phyloP scores from a whole-genome alignment of 1,140 invertebrate genomes.

The Saccostrea echinata region DNA sequence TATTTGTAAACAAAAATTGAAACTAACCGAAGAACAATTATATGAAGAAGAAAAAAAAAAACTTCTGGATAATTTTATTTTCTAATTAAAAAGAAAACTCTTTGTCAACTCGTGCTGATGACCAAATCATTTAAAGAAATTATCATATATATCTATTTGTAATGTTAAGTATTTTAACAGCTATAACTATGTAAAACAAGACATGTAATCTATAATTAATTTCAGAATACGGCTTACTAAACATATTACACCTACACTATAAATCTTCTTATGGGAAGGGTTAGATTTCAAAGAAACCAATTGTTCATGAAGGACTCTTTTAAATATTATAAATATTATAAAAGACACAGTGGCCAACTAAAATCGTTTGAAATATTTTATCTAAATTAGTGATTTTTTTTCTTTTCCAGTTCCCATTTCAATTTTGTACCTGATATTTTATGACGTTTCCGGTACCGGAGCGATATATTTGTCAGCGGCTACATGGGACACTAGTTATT shows the following conservation, averaged over 20 bases:
- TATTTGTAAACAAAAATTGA: no score
- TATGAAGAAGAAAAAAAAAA: no score
- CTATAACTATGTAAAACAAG: background rate
- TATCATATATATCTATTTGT: no score
- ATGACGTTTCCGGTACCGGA: slow-evolving; percentile 12
- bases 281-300: background rate
- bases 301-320: background rate
- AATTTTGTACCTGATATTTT: slow-evolving; percentile 7
- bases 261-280: background rate
- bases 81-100: background rate
- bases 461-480: slow-evolving; percentile 1
- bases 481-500: background rate
- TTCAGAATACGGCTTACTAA: background rate
- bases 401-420: slow-evolving; percentile 19
- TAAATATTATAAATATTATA: no score
- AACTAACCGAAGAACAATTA: no score
- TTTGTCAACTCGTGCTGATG: background rate
- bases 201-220: slow-evolving; percentile 16
- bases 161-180: no score
- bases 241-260: background rate
- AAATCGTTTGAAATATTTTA: background rate
- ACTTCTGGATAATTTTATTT: no score
- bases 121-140: background rate
- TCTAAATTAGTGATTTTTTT: background rate
- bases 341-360: no score